Conservation (phyloP, 1,140 invertebrate species). For the Cydia splendana region DNA sequence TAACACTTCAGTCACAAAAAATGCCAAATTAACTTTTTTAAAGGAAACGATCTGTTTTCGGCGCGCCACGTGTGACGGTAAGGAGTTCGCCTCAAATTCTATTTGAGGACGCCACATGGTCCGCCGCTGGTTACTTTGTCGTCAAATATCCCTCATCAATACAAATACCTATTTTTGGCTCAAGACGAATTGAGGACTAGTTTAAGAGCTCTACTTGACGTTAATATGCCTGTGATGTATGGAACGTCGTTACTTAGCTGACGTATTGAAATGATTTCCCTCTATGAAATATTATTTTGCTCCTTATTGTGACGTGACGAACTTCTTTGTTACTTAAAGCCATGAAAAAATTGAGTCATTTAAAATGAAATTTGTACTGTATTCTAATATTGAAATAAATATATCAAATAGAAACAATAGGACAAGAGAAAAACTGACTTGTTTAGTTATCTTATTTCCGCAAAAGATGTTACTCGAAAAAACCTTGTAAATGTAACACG, state of each 20-base stretch:
- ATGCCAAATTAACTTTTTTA: constrained; percentile 77
- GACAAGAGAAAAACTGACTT: constrained; percentile 63
- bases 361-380: constrained; percentile 52
- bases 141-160: constrained; percentile 71
- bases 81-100: constrained; percentile 61
- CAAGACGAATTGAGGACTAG: constrained; percentile 63
- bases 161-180: constrained; percentile 66
- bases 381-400: constrained; percentile 62
- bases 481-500: constrained; percentile 56
- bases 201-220: constrained; percentile 67
- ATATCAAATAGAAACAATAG: constrained; percentile 56
- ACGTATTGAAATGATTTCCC: constrained; percentile 58
- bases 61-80: constrained; percentile 71
- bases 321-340: constrained; percentile 42
- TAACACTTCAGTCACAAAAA: constrained; percentile 60
- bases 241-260: constrained; percentile 55
- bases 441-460: constrained; percentile 57
- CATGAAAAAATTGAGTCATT: constrained; percentile 46
- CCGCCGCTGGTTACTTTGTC: constrained; percentile 70
- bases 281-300: constrained; percentile 59
- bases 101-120: constrained; percentile 70
- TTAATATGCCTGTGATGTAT: constrained; percentile 73
- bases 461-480: constrained; percentile 57
- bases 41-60: constrained; percentile 77
- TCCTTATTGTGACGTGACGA: constrained; percentile 44